phyloP scores from a whole-genome alignment of 2,888 invertebrate species.

The Pristionchus entomophagus region DNA sequence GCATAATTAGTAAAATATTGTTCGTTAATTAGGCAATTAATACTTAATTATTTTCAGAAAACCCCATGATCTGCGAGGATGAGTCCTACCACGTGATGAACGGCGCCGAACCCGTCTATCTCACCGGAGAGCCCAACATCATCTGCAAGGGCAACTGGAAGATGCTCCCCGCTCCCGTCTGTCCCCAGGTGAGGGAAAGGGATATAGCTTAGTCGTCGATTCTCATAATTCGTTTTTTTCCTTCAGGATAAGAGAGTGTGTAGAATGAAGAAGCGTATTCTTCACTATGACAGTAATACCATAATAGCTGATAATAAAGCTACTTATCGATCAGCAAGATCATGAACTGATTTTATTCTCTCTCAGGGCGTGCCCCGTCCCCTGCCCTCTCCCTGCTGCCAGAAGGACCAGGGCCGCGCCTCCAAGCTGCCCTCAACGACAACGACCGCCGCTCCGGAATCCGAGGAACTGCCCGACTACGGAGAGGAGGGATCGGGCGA shows the following conservation, averaged over 20 bases:
- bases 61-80: conserved; percentile 75
- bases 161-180: conserved; percentile 62
- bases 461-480: conserved; percentile 18
- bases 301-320: too few relatives aligned
- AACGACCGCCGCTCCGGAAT: not conserved
- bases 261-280: not conserved
- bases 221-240: not conserved
- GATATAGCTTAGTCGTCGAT: too few relatives aligned
- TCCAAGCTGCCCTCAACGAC: conserved; percentile 27
- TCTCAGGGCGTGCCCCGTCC: conserved; percentile 57
- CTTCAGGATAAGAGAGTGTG: not conserved
- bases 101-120: conserved; percentile 73
- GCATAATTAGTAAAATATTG: not conserved
- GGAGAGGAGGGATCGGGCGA: conserved; percentile 6
- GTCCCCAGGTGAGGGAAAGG: conserved; percentile 59
- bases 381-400: conserved; percentile 64
- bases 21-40: not conserved
- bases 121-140: conserved; percentile 73
- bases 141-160: conserved; percentile 71
- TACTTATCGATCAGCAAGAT: too few relatives aligned
- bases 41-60: conserved; percentile 65
- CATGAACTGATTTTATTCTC: too few relatives aligned
- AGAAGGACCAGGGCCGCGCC: conserved; percentile 44
- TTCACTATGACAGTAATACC: not conserved
- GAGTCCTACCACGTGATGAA: conserved; percentile 76